A percentile compares a stretch with the other conserved stretches of the same genome.
Conservation (phyloP, 2,888 invertebrate genomes). For the Branchipolynoe longqiensis region DNA sequence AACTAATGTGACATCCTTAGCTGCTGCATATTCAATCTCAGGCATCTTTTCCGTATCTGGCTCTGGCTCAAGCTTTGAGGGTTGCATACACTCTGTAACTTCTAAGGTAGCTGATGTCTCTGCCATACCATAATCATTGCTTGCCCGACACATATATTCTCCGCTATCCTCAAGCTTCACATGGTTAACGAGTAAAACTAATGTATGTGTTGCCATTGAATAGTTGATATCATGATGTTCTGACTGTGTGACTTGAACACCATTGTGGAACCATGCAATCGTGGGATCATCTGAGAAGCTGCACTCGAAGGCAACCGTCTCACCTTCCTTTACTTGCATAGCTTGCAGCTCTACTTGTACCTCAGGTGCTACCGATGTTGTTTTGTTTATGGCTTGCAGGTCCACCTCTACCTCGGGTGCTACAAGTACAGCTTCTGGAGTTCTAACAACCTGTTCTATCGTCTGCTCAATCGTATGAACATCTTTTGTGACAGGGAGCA, state of each 20-base stretch:
- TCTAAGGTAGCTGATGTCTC: slow-evolving; percentile 35
- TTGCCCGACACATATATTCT: slow-evolving; percentile 96
- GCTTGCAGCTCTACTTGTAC: slow-evolving; percentile 59
- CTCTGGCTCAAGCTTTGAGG: background rate
- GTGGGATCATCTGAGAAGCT: slow-evolving; percentile 77
- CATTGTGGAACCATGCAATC: slow-evolving; percentile 92
- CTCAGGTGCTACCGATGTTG: slow-evolving; percentile 68
- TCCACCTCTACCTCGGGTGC: background rate
- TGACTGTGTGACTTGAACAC: slow-evolving; percentile 84
- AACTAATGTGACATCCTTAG: too few species aligned
- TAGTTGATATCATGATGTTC: slow-evolving; percentile 71
- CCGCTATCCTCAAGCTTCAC: slow-evolving; percentile 98
- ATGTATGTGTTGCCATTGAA: slow-evolving; percentile 83
- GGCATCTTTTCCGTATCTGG: too few species aligned
- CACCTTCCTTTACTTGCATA: slow-evolving; percentile 68
- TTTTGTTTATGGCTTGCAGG: background rate
- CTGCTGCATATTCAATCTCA: too few species aligned
- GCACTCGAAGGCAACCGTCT: slow-evolving; percentile 73
- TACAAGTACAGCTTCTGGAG: too few species aligned
- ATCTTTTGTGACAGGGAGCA: too few species aligned
- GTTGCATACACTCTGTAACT: too few species aligned
- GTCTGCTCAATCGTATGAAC: too few species aligned
- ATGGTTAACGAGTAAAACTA: slow-evolving; percentile 93
- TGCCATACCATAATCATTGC: slow-evolving; percentile 91
- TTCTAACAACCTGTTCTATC: too few species aligned